phyloP scores from a whole-genome alignment of 2,888 invertebrate genomes.

The Cryptophagus acutangulus region DNA sequence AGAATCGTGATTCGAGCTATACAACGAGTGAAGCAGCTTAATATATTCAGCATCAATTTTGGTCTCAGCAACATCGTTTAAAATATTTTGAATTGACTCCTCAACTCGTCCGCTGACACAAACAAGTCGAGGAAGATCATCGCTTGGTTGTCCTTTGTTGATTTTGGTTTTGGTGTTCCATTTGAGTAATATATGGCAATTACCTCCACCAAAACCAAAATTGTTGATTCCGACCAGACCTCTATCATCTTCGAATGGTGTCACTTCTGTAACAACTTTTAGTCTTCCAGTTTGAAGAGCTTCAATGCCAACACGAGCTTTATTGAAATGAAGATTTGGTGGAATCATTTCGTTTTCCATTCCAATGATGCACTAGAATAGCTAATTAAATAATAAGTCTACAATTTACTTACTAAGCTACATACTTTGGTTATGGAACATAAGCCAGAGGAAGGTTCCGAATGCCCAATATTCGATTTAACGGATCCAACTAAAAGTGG shows the following conservation, averaged over 20 bases:
- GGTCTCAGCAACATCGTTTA: slow-evolving; percentile 59
- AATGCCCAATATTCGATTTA: slow-evolving; percentile 92
- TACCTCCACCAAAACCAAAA: slow-evolving; percentile 91
- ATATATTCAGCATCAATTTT: slow-evolving; percentile 36
- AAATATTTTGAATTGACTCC: slow-evolving; percentile 62
- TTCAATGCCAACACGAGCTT: slow-evolving; percentile 51
- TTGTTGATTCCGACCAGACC: slow-evolving; percentile 81
- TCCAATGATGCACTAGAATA: slow-evolving; percentile 51
- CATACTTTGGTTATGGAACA: slow-evolving; percentile 58
- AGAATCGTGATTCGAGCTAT: slow-evolving; percentile 16
- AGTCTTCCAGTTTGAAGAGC: slow-evolving; percentile 60
- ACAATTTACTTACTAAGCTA: no score
- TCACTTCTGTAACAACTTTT: slow-evolving; percentile 68
- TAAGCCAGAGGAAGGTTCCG: slow-evolving; percentile 80
- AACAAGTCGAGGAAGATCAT: slow-evolving; percentile 67
- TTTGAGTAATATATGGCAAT: slow-evolving; percentile 67
- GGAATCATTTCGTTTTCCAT: slow-evolving; percentile 77
- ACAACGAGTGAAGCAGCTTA: slow-evolving; percentile 31
- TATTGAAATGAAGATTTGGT: slow-evolving; percentile 74
- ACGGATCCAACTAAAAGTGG: slow-evolving; percentile 82
- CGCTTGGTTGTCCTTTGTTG: slow-evolving; percentile 57
- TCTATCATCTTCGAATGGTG: slow-evolving; percentile 57
- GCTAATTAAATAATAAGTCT: no score
- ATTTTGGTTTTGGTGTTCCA: slow-evolving; percentile 57
- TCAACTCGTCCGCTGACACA: slow-evolving; percentile 76